Base-by-base conservation (phyloP, 2,797 vertebrate genomes). In the Coccyzus lansbergi region DNA sequence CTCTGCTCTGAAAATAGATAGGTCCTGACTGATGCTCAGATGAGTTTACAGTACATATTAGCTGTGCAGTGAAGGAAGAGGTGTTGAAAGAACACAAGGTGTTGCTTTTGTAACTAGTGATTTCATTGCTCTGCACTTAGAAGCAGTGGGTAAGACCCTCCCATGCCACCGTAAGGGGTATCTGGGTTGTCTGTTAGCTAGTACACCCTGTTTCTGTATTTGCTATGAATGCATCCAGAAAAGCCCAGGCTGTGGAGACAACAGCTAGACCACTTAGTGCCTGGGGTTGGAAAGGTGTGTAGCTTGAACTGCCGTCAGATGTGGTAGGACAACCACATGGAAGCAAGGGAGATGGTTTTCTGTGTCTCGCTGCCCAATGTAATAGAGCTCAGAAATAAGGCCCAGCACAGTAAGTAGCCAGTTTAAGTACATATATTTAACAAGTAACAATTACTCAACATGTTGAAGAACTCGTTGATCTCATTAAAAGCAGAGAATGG, bases 401-500 rank as follows among this genome's bases (percentile, higher is more conserved):
- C 20, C 14, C 28, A 49, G 28, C 29, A 49, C 2, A 80, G 2
- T 2, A 29, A 91, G 56, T 7, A 74, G 20, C 7, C 29, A 38
- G 29, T 53, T 93, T 85, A 58, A 85, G 26, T 7, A 79, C 59
- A 77, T 94, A 7, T 82, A 92, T 95, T 93, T 78, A 60, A n/a
- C 36, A 79, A 52, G 46, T 56, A 51, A 33, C 29, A 62, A 16
- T 46, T 60, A 60, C 34, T 7, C 8, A 0, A 69, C 72, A 2
- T 52, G 14, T 33, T 86, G 46, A 68, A 52, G 31, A 68, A 62
- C 51, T 53, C 6, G 18, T 13, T 24, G 34, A 10, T 71, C 21
- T 78, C 58, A 38, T 9, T 9, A 52, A 77, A 80, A 83, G 18
- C 19, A 46, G 31, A 74, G 12, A 4, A 2, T 4, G 15, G 19